Evolutionary conservation across 2,113 vertebrate species (phyloP).

Genomic region (Psophia crepitans): DNA sequence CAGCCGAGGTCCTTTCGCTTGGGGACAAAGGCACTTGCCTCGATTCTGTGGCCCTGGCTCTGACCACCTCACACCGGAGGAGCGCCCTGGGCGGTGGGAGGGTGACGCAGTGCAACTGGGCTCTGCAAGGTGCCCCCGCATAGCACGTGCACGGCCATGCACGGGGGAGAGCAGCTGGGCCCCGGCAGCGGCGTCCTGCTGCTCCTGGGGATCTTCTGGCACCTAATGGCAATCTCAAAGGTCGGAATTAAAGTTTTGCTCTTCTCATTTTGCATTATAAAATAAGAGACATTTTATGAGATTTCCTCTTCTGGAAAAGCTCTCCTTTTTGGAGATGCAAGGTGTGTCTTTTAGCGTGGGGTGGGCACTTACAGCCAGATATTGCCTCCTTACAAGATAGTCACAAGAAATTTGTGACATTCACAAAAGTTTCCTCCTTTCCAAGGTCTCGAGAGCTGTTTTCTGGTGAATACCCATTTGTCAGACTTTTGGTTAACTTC

Average conservation of each 20-base stretch:
- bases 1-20: fast-evolving
- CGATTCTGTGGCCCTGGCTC: fast-evolving
- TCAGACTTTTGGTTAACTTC: background rate
- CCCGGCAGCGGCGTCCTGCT: fast-evolving
- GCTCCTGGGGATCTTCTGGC: background rate
- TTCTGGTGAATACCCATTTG: background rate
- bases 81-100: background rate
- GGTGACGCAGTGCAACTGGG: fast-evolving
- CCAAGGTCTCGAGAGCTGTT: background rate
- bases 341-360: fast-evolving
- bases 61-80: too few species aligned
- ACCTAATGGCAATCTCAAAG: too few species aligned
- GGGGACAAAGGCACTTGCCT: background rate
- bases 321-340: background rate
- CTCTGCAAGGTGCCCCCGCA: too few species aligned
- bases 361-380: background rate
- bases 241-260: background rate
- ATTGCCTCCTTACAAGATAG: background rate
- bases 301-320: background rate
- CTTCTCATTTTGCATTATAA: background rate
- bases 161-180: background rate
- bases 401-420: background rate
- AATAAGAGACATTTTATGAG: background rate
- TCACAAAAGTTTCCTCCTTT: background rate
- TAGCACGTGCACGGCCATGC: too few species aligned